These are phyloP conservation scores for Mesitornis unicolor DNA, from an alignment of 2,113 vertebrate species.

Conservation along the genomic window DNA sequence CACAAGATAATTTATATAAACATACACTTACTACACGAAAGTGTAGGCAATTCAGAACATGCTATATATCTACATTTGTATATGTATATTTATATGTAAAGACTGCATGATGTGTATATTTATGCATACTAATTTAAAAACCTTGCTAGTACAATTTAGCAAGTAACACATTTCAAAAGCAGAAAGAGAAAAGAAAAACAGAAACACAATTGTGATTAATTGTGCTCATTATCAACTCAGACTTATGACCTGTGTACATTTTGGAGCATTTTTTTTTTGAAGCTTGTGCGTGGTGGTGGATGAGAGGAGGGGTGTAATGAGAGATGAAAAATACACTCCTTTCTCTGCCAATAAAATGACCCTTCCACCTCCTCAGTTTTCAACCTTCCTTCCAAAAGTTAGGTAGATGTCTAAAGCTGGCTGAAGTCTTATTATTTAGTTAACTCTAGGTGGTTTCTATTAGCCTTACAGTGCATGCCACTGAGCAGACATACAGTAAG, in stretches of 20 bases:
- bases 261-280: slow-evolving; percentile 31
- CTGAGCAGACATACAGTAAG: slow-evolving; percentile 77
- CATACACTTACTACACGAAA: not conserved
- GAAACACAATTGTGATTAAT: slow-evolving; percentile 68
- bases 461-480: slow-evolving; percentile 58
- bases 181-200: not conserved
- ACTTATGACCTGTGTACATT: slow-evolving; percentile 38
- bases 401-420: slow-evolving; percentile 58
- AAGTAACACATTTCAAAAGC: slow-evolving; percentile 47
- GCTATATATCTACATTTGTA: not conserved
- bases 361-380: not conserved
- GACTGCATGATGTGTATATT: not conserved
- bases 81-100: not conserved
- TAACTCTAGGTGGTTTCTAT: slow-evolving; percentile 57
- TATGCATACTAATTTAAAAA: not conserved
- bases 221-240: slow-evolving; percentile 50
- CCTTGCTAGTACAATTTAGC: slow-evolving; percentile 6
- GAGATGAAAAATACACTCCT: slow-evolving; percentile 22
- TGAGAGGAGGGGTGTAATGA: slow-evolving; percentile 45
- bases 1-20: not conserved
- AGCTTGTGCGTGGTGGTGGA: slow-evolving; percentile 20
- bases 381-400: slow-evolving; percentile 13
- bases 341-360: slow-evolving; percentile 36
- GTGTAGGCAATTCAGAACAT: not conserved
- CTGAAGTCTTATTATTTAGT: slow-evolving; percentile 66